A percentile compares a stretch with the other conserved stretches of the same genome.
These are phyloP conservation scores for Malacoctenus gilli DNA, from an alignment of 2,797 vertebrate species.

Conservation along the genomic window DNA sequence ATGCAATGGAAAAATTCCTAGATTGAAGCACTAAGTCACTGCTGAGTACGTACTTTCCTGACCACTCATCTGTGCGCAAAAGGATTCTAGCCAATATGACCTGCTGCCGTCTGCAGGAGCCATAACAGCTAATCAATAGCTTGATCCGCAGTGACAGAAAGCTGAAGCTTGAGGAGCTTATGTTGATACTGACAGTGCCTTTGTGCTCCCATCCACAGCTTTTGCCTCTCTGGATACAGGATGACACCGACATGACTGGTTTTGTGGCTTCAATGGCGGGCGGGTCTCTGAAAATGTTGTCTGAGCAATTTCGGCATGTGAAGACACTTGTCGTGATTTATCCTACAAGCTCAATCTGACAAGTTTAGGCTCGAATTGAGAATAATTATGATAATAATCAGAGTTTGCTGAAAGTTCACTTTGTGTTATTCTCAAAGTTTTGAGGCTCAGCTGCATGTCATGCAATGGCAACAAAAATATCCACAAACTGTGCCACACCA, in stretches of 20 bases:
- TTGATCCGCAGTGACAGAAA: conserved; percentile 62
- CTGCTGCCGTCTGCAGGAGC: conserved; percentile 59
- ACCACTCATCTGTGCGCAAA: conserved; percentile 52
- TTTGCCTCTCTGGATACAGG: conserved; percentile 25
- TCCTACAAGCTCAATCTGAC: no score
- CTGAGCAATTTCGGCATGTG: conserved; percentile 4
- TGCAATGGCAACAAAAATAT: conserved; percentile 1
- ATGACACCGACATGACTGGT: conserved; percentile 38
- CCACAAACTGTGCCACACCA: background rate
- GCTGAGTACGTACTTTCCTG: conserved; percentile 52
- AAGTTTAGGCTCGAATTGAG: no score
- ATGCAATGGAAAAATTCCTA: conserved; percentile 8
- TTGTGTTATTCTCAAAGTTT: no score
- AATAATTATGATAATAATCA: no score
- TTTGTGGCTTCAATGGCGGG: no score
- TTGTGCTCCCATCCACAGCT: conserved; percentile 49
- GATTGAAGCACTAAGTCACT: conserved; percentile 34
- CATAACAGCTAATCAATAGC: conserved; percentile 68
- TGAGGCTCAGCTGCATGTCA: background rate
- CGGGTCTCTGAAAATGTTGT: background rate
- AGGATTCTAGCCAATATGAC: conserved; percentile 59
- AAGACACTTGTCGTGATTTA: conserved; percentile 18
- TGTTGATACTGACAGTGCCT: conserved; percentile 56
- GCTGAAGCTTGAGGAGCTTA: conserved; percentile 53
- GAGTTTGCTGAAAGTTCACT: no score